Percentiles rank a stretch among this genome's conserved stretches.
Conservation (phyloP, 37 sponge, comb jelly and placozoan species). For the Ianthella basta region DNA sequence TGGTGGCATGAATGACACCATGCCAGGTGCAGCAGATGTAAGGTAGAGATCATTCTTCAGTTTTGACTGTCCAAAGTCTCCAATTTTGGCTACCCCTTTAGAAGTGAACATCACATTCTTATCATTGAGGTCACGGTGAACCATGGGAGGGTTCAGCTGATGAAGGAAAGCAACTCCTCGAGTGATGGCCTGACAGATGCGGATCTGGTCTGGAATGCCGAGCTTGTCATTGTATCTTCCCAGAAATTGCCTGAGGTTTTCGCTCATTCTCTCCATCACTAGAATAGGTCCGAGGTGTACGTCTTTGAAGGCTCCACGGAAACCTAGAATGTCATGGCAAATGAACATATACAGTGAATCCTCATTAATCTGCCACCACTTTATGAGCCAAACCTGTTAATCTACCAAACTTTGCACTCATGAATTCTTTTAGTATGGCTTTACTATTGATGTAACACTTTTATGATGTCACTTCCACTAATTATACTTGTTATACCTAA, state of each 20-base stretch:
- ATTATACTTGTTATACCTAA: no score
- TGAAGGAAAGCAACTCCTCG: background rate
- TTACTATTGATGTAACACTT: no score
- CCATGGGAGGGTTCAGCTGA: background rate
- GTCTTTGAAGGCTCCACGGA: background rate
- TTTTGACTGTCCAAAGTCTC: conserved; percentile 11
- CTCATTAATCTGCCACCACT: no score
- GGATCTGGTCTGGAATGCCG: background rate
- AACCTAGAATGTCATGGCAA: no score
- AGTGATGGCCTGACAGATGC: background rate
- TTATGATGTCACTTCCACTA: no score
- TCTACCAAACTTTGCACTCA: no score
- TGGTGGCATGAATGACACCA: no score
- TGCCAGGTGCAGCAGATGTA: no score
- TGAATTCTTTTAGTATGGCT: no score
- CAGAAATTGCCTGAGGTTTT: background rate
- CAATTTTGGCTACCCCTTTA: background rate
- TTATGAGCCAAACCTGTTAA: no score
- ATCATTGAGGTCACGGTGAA: background rate
- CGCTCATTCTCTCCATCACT: background rate
- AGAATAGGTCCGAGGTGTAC: background rate
- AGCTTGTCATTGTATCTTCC: background rate
- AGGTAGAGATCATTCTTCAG: no score
- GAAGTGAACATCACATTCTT: background rate
- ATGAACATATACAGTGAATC: no score